Evolutionary conservation across 2,888 invertebrate species (phyloP), one percentile per base, ranked within the genome.

Genomic region (Mycalesis mineus): DNA sequence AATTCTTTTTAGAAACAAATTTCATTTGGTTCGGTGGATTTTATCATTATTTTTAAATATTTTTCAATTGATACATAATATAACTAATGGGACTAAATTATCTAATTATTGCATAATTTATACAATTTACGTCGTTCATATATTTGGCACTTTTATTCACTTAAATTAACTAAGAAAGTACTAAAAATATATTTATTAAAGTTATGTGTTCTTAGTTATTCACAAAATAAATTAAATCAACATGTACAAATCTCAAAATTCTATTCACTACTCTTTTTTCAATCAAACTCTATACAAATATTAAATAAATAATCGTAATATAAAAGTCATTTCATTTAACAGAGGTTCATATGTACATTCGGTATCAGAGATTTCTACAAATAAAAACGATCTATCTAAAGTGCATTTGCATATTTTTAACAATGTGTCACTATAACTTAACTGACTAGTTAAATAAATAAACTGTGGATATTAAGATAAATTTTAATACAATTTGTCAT

Each of bases 91-190:
- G 9, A 17, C 1, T 8, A 7, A 40, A 1, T 7, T 13, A 44
- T 0, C 9, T 45, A 45, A 15, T 50, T 54, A 60, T 54, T 60
- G 50, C 57, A 50, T 28, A 57, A 11, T 1, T 28, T 14, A 17
- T 31, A 39, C 13, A 31, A 36, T 39, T 40, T 49, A 57, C 45
- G 58, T 61, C 42, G 49, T 36, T n/a, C n/a, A n/a, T 8, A 36
- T 63, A 67, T 68, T 68, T 70, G 68, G 67, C 68, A 68, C 63
- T 13, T 62, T 61, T 61, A 54, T 57, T 61, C 45, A 48, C 44
- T 49, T 14, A 42, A n/a, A 40, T 45, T 14, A 29, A 33, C 15
- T 15, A 14, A 45, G 44, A 55, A 56, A 52, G 51, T 55, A 62
- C 47, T 55, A 57, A 55, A 51, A 11, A 36, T 36, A 29, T 7